Base-by-base conservation (phyloP, 2,113 vertebrate species). In the Larimichthys crocea region DNA sequence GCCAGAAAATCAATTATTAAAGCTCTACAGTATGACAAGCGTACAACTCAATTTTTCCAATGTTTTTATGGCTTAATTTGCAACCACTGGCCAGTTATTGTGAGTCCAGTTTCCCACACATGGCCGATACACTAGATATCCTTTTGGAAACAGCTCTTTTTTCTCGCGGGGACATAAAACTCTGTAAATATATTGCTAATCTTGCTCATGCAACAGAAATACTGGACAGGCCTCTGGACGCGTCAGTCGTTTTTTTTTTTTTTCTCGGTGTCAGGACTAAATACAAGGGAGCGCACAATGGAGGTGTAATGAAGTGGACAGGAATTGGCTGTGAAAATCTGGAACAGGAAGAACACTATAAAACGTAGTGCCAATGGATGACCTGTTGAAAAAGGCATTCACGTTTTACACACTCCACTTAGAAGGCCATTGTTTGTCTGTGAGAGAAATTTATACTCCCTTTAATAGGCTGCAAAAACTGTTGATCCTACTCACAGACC, bases 361-460 rank as follows among this genome's bases (percentile, higher is more conserved):
- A 93, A 92, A 90, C 3, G 0, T 31, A 0, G 72, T 68, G 87
- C 91, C 93, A 93, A 73, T 69, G 71, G 86, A 86, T 91, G 92
- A 90, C 80, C 88, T 83, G 82, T 73, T 84, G 73, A 92, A 91
- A 91, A 91, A 91, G 87, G 90, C 86, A 91, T 93, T 91, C 73
- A 49, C 77, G 7, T 75, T 93, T 91, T 89, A 91, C 76, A 90
- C 87, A 74, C 82, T 80, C 31, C 69, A 82, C 88, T 92, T 65
- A 73, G 71, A 80, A 72, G 31, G 61, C 68, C 65, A 31, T 87
- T 87, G 86, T 89, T 90, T 86, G 88, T 87, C 82, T 85, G 77
- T 78, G 65, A 71, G 86, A 84, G 79, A 81, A 78, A 89, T 83
- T 73, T 80, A 81, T 57, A 57, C 78, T 83, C 72, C 57, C 49